Conservation (phyloP, 1,140 invertebrate genomes). For the Cotesia chilonis region DNA sequence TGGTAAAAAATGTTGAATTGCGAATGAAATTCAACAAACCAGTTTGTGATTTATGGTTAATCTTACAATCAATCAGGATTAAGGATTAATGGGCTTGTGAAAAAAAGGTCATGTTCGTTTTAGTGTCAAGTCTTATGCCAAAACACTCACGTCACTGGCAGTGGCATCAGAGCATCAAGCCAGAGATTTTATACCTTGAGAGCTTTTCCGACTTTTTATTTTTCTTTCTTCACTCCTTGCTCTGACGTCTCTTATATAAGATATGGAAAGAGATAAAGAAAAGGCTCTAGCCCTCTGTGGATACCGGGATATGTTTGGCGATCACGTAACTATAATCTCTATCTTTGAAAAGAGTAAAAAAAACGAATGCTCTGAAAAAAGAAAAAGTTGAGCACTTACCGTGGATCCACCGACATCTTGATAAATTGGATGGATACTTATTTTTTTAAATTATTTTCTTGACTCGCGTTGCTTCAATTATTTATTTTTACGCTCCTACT, state of each 20-base stretch:
- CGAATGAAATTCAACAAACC: too few relatives aligned
- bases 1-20: not conserved
- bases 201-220: constrained; percentile 18
- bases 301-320: not conserved
- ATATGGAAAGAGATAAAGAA: not conserved
- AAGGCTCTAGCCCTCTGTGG: not conserved
- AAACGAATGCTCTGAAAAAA: too few relatives aligned
- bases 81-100: not conserved
- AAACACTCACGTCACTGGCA: constrained; percentile 10
- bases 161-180: not conserved
- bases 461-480: not conserved
- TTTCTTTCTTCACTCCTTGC: not conserved
- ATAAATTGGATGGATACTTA: constrained; percentile 3
- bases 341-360: constrained; percentile 1
- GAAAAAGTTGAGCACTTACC: constrained; percentile 17
- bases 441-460: not conserved
- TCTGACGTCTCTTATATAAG: not conserved
- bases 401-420: constrained; percentile 30
- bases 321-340: constrained; percentile 28
- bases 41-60: constrained; percentile 1
- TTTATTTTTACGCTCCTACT: not conserved
- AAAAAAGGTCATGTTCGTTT: constrained; percentile 6
- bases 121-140: constrained; percentile 11
- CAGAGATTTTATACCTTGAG: constrained; percentile 18
- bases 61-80: not conserved